Base-by-base conservation (phyloP, 2,113 vertebrate genomes). In the Corythoichthys haematopterus region DNA sequence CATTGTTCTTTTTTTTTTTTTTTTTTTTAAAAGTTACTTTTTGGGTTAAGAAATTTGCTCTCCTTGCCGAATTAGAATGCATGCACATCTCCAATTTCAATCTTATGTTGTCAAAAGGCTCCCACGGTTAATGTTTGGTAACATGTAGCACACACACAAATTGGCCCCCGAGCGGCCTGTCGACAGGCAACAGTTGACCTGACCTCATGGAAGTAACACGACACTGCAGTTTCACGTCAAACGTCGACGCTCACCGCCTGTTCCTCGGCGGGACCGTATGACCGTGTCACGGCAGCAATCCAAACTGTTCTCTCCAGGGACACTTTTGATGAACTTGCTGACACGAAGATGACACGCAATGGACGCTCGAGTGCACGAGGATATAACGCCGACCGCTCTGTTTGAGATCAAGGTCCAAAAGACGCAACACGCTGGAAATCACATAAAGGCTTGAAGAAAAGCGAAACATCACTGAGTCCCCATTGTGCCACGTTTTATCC, bases 121-220 rank as follows among this genome's bases (percentile, higher is more conserved):
- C 80, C 75, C 87, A 85, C 70, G 64, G 66, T 66, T 64, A 53
- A 40, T 61, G 57, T 64, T 76, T 72, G 66, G 77, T 66, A 80
- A 70, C 70, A 51, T 71, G 46, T 82, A 68, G 68, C 74, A 8
- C 76, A 64, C 64, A 62, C 40, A 46, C 63, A 50, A 74, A 68
- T 76, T 50, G 59, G 20, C 60, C 58, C 73, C 63, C 33, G 51
- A 76, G 72, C 55, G 66, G 65, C 65, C 47, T 45, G 28, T 80
- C 28, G 66, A 61, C 70, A 63, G 55, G 78, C 55, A 71, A 62
- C 75, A 83, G 81, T 81, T 83, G 82, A 80, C 78, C 55, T 11
- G 58, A 68, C 77, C 74, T 70, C 40, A 61, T 59, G 74, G 83
- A 78, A 67, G 51, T 69, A 83, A 80, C 81, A 48, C 11, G 62